Evolutionary conservation across 2,888 invertebrate species (phyloP).

Genomic region (Microdon myrmicae): DNA sequence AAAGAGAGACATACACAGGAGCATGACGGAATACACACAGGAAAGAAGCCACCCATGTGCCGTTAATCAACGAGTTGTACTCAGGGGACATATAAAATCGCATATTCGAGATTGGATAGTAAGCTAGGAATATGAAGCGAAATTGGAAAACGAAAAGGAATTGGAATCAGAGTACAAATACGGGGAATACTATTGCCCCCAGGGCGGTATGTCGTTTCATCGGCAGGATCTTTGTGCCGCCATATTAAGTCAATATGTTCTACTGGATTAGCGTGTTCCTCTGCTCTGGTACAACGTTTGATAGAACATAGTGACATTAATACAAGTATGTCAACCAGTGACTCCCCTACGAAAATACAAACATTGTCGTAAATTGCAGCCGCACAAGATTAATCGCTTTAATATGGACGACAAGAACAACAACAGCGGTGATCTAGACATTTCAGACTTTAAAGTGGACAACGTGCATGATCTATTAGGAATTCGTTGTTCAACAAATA

Average conservation of each 20-base stretch:
- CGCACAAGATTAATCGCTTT: conserved; percentile 70
- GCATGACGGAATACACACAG: conserved; percentile 87
- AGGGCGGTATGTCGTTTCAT: too few species aligned
- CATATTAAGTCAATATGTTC: conserved; percentile 82
- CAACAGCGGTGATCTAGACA: conserved; percentile 60
- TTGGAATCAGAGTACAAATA: too few species aligned
- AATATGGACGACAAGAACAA: conserved; percentile 59
- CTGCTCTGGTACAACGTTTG: conserved; percentile 82
- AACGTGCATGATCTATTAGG: conserved; percentile 66
- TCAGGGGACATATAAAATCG: conserved; percentile 85
- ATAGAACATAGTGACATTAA: conserved; percentile 88
- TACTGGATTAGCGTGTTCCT: conserved; percentile 75
- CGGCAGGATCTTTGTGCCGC: too few species aligned
- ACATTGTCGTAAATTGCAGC: conserved; percentile 79
- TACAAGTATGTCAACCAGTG: conserved; percentile 83
- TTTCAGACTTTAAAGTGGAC: conserved; percentile 64
- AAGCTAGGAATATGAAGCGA: conserved; percentile 76
- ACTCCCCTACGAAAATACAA: conserved; percentile 84
- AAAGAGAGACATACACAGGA: conserved; percentile 86
- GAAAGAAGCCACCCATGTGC: conserved; percentile 77
- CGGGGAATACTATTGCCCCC: too few species aligned
- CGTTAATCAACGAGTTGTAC: conserved; percentile 86
- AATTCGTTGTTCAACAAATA: conserved; percentile 39
- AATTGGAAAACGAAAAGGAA: too few species aligned
- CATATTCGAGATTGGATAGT: conserved; percentile 84